Evolutionary conservation across 92 coral and sea anemone species (phyloP).

Genomic region (Desmophyllum pertusum): DNA sequence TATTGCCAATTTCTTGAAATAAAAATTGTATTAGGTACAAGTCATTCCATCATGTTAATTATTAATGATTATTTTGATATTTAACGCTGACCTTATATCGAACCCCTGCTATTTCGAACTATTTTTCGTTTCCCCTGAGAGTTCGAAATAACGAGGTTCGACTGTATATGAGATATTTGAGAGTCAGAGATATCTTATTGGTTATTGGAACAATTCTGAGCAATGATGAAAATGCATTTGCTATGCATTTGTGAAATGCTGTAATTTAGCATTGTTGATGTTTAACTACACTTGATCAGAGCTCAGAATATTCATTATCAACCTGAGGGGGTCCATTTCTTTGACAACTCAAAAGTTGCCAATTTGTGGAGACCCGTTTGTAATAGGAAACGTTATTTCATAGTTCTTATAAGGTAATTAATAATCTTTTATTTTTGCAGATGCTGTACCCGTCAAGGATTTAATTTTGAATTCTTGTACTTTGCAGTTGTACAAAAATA

Average conservation of each 20-base stretch:
- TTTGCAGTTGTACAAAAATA: constrained; percentile 59
- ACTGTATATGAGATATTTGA: too few relatives aligned
- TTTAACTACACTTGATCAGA: constrained; percentile 92
- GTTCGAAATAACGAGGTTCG: too few relatives aligned
- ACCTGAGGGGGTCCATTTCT: neutral
- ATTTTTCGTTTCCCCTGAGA: too few relatives aligned
- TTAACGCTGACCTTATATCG: too few relatives aligned
- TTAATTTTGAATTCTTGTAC: constrained; percentile 52
- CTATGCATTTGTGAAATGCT: constrained; percentile 24
- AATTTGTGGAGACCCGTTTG: neutral
- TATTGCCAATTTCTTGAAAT: too few relatives aligned
- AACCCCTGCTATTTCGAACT: too few relatives aligned
- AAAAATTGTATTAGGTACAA: too few relatives aligned
- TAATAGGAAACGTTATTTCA: neutral
- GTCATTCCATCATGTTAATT: too few relatives aligned
- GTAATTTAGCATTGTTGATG: constrained; percentile 65
- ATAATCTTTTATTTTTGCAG: constrained; percentile 54
- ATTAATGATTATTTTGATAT: too few relatives aligned
- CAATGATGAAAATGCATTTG: constrained; percentile 63
- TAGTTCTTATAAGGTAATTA: neutral
- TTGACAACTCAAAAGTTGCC: too few relatives aligned
- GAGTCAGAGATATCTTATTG: neutral
- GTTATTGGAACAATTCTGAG: constrained; percentile 52
- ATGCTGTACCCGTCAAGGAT: constrained; percentile 98
- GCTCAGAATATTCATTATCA: constrained; percentile 59